Percentiles rank a stretch among this genome's conserved stretches.
Evolutionary conservation across 1,140 invertebrate genomes (phyloP).

Genomic region (Tetraneura akinire): DNA sequence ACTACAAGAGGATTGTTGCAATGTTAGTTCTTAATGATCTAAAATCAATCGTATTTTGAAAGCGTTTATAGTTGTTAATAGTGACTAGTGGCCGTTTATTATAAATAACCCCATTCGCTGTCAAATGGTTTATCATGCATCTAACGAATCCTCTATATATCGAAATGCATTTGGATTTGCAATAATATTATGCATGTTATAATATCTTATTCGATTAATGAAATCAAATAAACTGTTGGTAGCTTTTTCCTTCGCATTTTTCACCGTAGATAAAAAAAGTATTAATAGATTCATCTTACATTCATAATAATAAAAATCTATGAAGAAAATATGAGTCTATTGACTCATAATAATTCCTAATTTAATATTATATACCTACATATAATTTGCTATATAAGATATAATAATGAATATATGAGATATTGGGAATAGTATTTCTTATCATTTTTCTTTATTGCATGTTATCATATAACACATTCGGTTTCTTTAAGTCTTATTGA

Average conservation of each 20-base stretch:
- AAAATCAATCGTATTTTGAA: slow-evolving; percentile 19
- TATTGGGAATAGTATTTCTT: too few relatives aligned
- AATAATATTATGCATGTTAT: background rate
- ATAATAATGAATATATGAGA: too few relatives aligned
- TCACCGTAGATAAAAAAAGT: background rate
- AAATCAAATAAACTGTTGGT: background rate
- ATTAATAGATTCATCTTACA: too few relatives aligned
- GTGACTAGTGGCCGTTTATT: background rate
- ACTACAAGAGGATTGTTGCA: background rate
- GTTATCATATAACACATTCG: too few relatives aligned
- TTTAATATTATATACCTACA: too few relatives aligned
- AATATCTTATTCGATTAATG: background rate
- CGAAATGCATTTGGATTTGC: background rate
- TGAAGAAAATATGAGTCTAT: too few relatives aligned
- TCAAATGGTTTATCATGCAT: background rate
- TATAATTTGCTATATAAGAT: too few relatives aligned
- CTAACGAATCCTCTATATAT: background rate
- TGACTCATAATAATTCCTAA: too few relatives aligned
- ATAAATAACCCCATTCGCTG: background rate
- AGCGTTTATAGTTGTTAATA: background rate
- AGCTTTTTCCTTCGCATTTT: background rate
- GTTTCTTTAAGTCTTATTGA: too few relatives aligned
- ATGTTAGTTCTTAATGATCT: background rate
- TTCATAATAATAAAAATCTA: too few relatives aligned
- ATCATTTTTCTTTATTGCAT: too few relatives aligned